Percentiles rank a stretch among this genome's conserved stretches.
Evolutionary conservation across 2,888 invertebrate genomes (phyloP).

Genomic region (Drosophila birchii): DNA sequence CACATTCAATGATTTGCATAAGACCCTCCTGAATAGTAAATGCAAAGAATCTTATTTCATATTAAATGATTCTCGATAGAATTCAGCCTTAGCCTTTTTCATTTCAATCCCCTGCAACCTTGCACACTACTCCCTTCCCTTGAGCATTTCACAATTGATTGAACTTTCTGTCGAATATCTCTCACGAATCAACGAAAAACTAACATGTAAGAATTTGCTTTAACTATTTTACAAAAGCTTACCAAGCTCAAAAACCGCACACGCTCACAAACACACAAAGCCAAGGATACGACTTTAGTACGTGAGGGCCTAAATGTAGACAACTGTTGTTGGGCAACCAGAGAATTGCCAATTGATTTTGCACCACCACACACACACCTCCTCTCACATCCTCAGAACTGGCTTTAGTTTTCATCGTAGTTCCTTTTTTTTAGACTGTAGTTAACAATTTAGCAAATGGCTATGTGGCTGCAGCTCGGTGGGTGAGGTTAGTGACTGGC

Average conservation of each 20-base stretch:
- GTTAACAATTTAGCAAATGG: slow-evolving; percentile 74
- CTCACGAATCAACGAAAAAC: slow-evolving; percentile 52
- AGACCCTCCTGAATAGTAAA: neutral
- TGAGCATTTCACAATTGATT: slow-evolving; percentile 36
- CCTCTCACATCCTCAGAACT: slow-evolving; percentile 11
- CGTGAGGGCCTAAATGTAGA: slow-evolving; percentile 74
- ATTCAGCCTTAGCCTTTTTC: neutral
- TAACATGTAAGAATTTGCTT: slow-evolving; percentile 57
- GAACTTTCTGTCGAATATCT: slow-evolving; percentile 54
- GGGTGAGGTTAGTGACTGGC: slow-evolving; percentile 21
- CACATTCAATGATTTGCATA: neutral
- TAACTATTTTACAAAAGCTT: slow-evolving; percentile 60
- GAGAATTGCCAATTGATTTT: slow-evolving; percentile 75
- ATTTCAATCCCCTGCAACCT: slow-evolving; percentile 12
- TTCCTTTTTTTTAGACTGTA: slow-evolving; percentile 48
- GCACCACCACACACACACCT: slow-evolving; percentile 18
- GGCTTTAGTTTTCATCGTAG: slow-evolving; percentile 32
- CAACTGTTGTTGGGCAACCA: slow-evolving; percentile 58
- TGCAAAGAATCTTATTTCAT: neutral
- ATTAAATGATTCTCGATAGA: slow-evolving; percentile 3
- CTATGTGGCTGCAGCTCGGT: slow-evolving; percentile 40
- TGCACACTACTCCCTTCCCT: slow-evolving; percentile 13
- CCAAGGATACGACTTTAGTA: slow-evolving; percentile 36
- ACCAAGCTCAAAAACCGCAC: slow-evolving; percentile 50
- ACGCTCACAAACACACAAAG: slow-evolving; percentile 23